Evolutionary conservation across 2,797 vertebrate genomes (phyloP), one percentile per base, ranked within the genome.

Genomic region (Spinibarbus caldwelli): DNA sequence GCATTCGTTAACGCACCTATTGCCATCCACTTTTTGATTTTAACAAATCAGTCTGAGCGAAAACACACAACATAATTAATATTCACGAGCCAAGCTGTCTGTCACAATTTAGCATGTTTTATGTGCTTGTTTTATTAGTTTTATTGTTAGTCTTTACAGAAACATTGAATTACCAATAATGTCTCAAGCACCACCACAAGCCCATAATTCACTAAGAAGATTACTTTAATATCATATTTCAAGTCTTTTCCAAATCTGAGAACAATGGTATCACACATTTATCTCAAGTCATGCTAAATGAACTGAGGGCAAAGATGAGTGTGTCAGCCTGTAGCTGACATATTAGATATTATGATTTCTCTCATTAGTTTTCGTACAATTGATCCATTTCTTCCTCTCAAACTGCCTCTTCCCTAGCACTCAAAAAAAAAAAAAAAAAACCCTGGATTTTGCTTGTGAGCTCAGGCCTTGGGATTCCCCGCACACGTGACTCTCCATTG

Each of bases 401-500:
- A 26, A 43, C 38, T 7, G 26, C 26, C 12, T 15, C 10, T 59
- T 59, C 54, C 23, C 10, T 12, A 5, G 4, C 54, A 57, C 54
- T 9, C 21, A 10, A n/a, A 23, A 21, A 57, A 4, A 59, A 45
- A 21, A 21, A 52, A 17, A 15, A 34, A 34, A 34, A 34, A 34
- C 31, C n/a, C 21, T 41, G 14, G 38, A 26, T 79, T 82, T 47
- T n/a, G 29, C 5, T 7, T 23, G 9, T 81, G 34, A 23, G 47
- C 11, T 43, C 76, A 78, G 76, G 38, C 38, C 38, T n/a, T 59
- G 52, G 67, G 68, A 72, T 73, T 82, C 41, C 80, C 70, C 11
- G 12, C 26, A 31, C 38, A 47, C 12, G 21, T 64, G 71, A 76
- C 9, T 8, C 29, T 64, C 41, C 70, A 45, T 72, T 81, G 47